Conservation (phyloP, 2,113 vertebrate species). For the Oceanodroma tethys region DNA sequence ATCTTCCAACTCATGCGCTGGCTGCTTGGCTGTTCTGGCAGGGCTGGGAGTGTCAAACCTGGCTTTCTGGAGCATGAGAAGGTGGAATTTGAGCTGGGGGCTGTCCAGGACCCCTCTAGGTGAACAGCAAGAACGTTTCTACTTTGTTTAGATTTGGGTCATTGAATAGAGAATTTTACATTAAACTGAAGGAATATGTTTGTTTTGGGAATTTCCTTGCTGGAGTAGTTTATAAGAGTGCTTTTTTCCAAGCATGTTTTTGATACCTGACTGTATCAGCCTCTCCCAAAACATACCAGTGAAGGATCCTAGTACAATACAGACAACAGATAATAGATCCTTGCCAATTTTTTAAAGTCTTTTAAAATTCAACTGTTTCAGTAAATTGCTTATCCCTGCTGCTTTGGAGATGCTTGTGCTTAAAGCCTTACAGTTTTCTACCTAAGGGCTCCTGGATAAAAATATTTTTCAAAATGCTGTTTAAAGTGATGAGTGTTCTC, state of each 20-base stretch:
- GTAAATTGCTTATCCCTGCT: background rate
- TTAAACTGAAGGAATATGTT: background rate
- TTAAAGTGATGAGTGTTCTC: background rate
- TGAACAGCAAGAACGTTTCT: background rate
- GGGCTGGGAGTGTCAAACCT: background rate
- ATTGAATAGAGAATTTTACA: background rate
- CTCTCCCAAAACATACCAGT: background rate
- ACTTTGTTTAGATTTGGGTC: background rate
- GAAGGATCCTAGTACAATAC: background rate
- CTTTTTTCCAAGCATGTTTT: background rate
- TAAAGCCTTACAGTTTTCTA: background rate
- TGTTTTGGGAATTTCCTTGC: background rate
- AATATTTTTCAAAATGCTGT: background rate
- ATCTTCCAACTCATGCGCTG: background rate
- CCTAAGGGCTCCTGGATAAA: background rate
- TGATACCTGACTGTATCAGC: background rate
- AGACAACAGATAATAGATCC: background rate
- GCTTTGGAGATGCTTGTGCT: background rate
- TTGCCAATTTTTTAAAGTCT: background rate
- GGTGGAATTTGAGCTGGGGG: slow-evolving; percentile 9
- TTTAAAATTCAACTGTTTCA: background rate
- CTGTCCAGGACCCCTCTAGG: background rate
- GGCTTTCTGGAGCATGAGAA: background rate
- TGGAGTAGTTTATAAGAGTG: background rate
- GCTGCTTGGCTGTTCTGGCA: background rate